phyloP scores from a whole-genome alignment of 1,140 invertebrate species.

The Hyphantria cunea region DNA sequence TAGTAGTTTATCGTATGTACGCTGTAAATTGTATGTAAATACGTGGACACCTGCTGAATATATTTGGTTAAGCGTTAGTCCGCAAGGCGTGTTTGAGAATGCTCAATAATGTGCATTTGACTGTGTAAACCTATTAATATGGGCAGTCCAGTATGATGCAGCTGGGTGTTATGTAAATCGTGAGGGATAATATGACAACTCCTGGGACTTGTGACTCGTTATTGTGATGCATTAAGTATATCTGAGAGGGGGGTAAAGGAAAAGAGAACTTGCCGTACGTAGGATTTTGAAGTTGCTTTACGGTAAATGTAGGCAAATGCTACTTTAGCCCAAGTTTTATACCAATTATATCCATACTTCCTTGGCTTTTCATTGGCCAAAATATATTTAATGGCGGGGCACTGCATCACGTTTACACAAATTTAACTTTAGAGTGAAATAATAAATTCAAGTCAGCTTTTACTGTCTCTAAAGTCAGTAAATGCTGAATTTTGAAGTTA shows the following conservation, averaged over 20 bases:
- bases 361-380: too few relatives aligned
- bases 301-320: too few relatives aligned
- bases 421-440: too few relatives aligned
- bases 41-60: slow-evolving; percentile 79
- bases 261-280: too few relatives aligned
- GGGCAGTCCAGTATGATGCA: slow-evolving; percentile 49
- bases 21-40: slow-evolving; percentile 80
- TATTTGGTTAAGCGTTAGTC: slow-evolving; percentile 63
- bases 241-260: slow-evolving; percentile 8
- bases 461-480: too few relatives aligned
- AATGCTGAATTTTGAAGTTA: too few relatives aligned
- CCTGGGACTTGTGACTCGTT: slow-evolving; percentile 30
- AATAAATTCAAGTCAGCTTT: too few relatives aligned
- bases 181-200: slow-evolving; percentile 47
- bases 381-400: too few relatives aligned
- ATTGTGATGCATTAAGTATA: slow-evolving; percentile 8
- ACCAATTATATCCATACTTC: too few relatives aligned
- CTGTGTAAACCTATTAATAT: slow-evolving; percentile 76
- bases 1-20: slow-evolving; percentile 62
- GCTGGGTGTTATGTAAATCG: slow-evolving; percentile 70
- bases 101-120: slow-evolving; percentile 63
- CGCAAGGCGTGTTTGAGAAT: slow-evolving; percentile 60
- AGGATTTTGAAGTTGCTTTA: too few relatives aligned
- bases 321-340: too few relatives aligned
- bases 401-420: too few relatives aligned